Percentiles rank a stretch among this genome's conserved stretches.
These are phyloP conservation scores for Calephelis virginiensis DNA, from an alignment of 1,140 invertebrate genomes.

Conservation along the genomic window DNA sequence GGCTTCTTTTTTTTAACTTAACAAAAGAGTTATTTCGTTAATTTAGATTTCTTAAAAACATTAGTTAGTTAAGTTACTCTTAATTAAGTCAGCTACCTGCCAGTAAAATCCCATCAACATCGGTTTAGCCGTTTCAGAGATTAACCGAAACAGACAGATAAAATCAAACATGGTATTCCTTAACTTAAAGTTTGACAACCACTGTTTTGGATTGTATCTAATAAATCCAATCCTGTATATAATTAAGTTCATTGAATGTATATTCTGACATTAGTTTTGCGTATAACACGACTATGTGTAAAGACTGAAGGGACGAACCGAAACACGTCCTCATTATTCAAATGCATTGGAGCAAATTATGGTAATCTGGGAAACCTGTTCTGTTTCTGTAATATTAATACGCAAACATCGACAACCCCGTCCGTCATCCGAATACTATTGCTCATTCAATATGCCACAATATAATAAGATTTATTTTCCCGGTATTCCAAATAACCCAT, in stretches of 20 bases:
- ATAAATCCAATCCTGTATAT: constrained; percentile 14
- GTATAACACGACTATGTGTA: constrained; percentile 24
- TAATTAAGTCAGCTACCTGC: too few species aligned
- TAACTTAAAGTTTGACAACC: too few species aligned
- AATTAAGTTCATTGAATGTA: constrained; percentile 30
- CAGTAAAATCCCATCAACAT: too few species aligned
- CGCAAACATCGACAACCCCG: constrained; percentile 52
- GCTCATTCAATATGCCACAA: constrained; percentile 27
- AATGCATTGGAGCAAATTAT: constrained; percentile 78
- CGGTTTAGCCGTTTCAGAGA: too few species aligned
- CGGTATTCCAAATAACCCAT: constrained; percentile 9
- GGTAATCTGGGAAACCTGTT: constrained; percentile 75
- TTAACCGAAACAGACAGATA: too few species aligned
- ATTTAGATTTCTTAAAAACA: too few species aligned
- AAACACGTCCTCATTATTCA: constrained; percentile 75
- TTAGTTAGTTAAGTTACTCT: too few species aligned
- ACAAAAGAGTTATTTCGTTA: too few species aligned
- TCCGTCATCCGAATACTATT: constrained; percentile 34
- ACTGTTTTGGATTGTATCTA: not conserved
- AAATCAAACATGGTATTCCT: too few species aligned
- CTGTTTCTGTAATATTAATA: constrained; percentile 76
- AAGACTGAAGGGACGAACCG: constrained; percentile 46
- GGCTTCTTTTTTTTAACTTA: too few species aligned
- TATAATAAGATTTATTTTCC: constrained; percentile 28
- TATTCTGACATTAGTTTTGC: constrained; percentile 31